Conservation (phyloP, 2,888 invertebrate species). For the Aphidoletes aphidimyza region DNA sequence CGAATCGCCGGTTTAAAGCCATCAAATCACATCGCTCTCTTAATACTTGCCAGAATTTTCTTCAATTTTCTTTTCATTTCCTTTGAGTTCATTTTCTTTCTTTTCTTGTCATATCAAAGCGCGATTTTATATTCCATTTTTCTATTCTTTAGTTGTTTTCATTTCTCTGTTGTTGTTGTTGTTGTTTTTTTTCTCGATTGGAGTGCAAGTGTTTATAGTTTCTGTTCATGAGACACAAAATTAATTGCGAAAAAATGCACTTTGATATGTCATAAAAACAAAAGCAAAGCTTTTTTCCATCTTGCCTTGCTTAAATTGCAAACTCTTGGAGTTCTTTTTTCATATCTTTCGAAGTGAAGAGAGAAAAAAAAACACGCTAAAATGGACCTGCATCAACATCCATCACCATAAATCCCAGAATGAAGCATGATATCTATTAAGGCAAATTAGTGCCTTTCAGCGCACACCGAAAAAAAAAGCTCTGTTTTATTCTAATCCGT, state of each 20-base stretch:
- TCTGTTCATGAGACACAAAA: neutral
- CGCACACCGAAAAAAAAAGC: neutral
- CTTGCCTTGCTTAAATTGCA: neutral
- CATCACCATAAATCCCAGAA: neutral
- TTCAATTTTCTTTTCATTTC: neutral
- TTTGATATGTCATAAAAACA: conserved; percentile 9
- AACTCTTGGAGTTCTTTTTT: neutral
- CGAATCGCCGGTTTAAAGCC: neutral
- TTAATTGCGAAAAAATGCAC: neutral
- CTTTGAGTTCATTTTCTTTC: neutral
- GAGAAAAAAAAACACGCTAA: neutral
- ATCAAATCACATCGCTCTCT: too few species aligned
- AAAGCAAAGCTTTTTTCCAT: neutral
- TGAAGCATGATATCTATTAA: neutral
- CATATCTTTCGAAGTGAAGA: neutral
- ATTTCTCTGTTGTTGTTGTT: too few species aligned
- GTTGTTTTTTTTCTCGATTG: too few species aligned
- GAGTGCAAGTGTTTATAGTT: neutral
- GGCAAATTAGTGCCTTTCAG: conserved; percentile 8
- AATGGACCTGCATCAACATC: conserved; percentile 19
- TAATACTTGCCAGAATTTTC: neutral
- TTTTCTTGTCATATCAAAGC: neutral
- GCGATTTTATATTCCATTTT: neutral
- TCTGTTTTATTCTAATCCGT: neutral
- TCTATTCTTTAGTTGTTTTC: neutral